A percentile compares a stretch with the other conserved stretches of the same genome.
Conservation (phyloP, 2,113 vertebrate genomes). For the Lepus americanus region DNA sequence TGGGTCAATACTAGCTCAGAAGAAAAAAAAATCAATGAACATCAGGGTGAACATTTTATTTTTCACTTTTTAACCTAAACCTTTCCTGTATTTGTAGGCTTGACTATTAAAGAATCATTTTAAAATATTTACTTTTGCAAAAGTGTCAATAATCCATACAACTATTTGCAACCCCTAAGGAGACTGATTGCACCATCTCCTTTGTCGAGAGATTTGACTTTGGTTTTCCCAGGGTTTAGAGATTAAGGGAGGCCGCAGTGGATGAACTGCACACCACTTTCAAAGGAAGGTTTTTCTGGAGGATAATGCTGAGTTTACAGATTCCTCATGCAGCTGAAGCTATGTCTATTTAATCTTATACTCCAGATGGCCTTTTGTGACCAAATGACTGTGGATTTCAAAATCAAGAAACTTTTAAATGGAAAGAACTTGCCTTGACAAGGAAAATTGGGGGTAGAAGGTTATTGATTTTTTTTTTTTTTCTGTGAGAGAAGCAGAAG, state of each 20-base stretch:
- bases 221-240: constrained; percentile 30
- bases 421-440: constrained; percentile 56
- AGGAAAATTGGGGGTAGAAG: constrained; percentile 51
- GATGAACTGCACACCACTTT: constrained; percentile 17
- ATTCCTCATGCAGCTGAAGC: constrained; percentile 48
- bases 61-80: constrained; percentile 64
- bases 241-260: not conserved
- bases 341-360: constrained; percentile 60
- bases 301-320: constrained; percentile 62
- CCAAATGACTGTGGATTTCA: constrained; percentile 53
- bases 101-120: constrained; percentile 42
- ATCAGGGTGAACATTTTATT: constrained; percentile 59
- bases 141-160: constrained; percentile 14
- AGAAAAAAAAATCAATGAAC: constrained; percentile 80
- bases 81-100: constrained; percentile 29
- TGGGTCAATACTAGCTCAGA: constrained; percentile 72
- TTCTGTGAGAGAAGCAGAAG: not conserved
- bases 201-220: constrained; percentile 40
- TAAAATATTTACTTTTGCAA: constrained; percentile 53
- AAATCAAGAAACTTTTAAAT: constrained; percentile 49
- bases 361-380: constrained; percentile 69
- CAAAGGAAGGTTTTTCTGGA: constrained; percentile 58
- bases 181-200: not conserved
- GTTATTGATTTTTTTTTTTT: constrained; percentile 39
- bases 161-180: not conserved